Base-by-base conservation (phyloP, 2,888 invertebrate genomes). In the Sarcophaga subvicina region DNA sequence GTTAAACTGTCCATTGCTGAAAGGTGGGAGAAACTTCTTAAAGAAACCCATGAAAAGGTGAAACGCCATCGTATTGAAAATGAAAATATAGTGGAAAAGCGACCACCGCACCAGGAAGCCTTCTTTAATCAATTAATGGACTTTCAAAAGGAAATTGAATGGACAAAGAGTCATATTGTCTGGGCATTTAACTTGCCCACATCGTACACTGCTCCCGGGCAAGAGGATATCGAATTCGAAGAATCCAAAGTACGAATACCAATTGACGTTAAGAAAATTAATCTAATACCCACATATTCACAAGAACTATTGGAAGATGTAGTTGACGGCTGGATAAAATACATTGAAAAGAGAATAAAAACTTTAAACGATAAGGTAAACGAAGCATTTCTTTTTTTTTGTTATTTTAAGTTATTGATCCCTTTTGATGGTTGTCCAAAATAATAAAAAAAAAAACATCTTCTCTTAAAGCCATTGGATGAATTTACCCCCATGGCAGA, bases 401-500 rank as follows among this genome's bases (percentile, higher is more conserved):
- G n/a, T 25, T 76, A 17, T 5, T 49, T 37, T 12, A n/a, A 49
- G 11, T 47, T 17, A 20, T n/a, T 37, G 8, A 10, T 37, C 8
- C 2, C 37, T 37, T 37, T 37, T 37, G 8, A 37, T 37, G 37
- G 8, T 37, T 37, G 8, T 37, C 37, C 37, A 63, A 20, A n/a
- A 17, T 17, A 47, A 47, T 63, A 10, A 22, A 22, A 22, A 22
- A 22, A 20, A 22, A 14, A 64, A 17, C 2, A 10, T 37, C 10
- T 37, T 25, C 12, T 45, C 49, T 81, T 59, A 11, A 59, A 95
- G 95, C 93, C 94, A 83, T 95, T 96, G 0, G 95, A 95, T 69
- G 97, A 96, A 0, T 95, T 96, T 84, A 97, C 97, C 0, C 98
- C 98, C 0, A 95, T 98, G 79, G 96, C 97, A 0, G 98, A 98